Evolutionary conservation across 2,113 vertebrate genomes (phyloP).

Genomic region (Toxostoma redivivum): DNA sequence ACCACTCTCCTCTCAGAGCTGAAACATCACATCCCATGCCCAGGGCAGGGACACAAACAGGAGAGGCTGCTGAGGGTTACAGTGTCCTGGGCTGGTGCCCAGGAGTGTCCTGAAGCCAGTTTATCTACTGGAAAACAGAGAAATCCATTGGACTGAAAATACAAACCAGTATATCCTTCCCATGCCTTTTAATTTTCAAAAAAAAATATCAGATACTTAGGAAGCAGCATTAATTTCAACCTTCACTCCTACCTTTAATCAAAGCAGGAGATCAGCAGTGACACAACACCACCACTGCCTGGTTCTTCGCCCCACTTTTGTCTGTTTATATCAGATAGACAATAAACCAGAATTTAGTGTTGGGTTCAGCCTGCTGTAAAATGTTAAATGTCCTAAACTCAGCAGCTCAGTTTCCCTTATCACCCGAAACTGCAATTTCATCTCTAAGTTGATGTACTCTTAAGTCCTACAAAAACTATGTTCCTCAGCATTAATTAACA

Average conservation of each 20-base stretch:
- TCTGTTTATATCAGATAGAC: background rate
- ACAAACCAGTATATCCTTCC: background rate
- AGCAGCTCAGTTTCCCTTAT: background rate
- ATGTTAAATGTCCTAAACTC: background rate
- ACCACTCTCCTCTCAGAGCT: accelerated
- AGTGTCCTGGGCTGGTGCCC: background rate
- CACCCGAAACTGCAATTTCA: background rate
- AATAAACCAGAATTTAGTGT: background rate
- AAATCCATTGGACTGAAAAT: background rate
- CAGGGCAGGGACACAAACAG: background rate
- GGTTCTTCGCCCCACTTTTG: background rate
- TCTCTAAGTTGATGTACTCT: background rate
- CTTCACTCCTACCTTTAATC: background rate
- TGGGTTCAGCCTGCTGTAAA: background rate
- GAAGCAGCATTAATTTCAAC: background rate
- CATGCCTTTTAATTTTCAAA: background rate
- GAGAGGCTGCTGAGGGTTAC: background rate
- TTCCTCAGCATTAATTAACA: background rate
- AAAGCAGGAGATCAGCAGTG: background rate
- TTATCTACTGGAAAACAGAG: background rate
- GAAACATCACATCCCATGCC: background rate
- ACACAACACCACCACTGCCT: background rate
- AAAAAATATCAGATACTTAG: background rate
- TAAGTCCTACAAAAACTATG: background rate
- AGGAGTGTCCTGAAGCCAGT: background rate